Percentiles rank a stretch among this genome's conserved stretches.
phyloP scores from a whole-genome alignment of 2,888 invertebrate species.

The Temnothorax ravouxi region DNA sequence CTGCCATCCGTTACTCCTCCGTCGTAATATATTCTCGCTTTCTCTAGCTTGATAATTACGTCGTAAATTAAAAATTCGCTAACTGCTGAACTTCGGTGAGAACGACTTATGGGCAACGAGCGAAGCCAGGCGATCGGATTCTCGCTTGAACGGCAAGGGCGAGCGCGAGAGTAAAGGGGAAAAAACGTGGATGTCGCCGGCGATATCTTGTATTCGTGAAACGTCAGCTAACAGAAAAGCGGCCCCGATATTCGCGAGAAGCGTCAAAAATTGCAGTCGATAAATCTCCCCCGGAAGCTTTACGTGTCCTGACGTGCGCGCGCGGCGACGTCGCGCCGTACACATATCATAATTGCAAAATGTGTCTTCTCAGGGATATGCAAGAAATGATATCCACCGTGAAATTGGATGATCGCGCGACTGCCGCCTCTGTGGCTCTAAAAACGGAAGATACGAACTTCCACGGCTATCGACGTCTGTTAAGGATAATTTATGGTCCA shows the following conservation, averaged over 20 bases:
- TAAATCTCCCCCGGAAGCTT: constrained; percentile 48
- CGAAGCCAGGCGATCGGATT: background rate
- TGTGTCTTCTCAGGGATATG: constrained; percentile 40
- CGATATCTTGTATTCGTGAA: constrained; percentile 40
- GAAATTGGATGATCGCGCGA: constrained; percentile 73
- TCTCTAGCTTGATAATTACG: background rate
- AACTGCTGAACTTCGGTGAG: background rate
- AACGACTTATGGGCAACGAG: background rate
- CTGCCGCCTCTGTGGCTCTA: constrained; percentile 56
- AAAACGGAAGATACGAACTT: constrained; percentile 57
- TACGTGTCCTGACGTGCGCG: constrained; percentile 38
- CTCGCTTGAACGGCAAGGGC: background rate
- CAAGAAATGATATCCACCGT: constrained; percentile 71
- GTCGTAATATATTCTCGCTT: background rate
- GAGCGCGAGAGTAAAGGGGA: background rate
- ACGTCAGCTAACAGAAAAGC: constrained; percentile 54
- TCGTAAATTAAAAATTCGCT: constrained; percentile 19
- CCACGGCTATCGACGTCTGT: constrained; percentile 62
- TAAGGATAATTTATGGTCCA: constrained; percentile 70
- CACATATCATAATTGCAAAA: constrained; percentile 65
- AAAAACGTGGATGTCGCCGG: background rate
- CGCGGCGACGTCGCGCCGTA: constrained; percentile 31
- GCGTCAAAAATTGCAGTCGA: constrained; percentile 52
- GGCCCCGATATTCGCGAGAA: constrained; percentile 37
- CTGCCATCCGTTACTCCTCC: background rate